A percentile compares a stretch with the other conserved stretches of the same genome.
Evolutionary conservation across 2,113 vertebrate species (phyloP).

Genomic region (Prunella fulvescens): DNA sequence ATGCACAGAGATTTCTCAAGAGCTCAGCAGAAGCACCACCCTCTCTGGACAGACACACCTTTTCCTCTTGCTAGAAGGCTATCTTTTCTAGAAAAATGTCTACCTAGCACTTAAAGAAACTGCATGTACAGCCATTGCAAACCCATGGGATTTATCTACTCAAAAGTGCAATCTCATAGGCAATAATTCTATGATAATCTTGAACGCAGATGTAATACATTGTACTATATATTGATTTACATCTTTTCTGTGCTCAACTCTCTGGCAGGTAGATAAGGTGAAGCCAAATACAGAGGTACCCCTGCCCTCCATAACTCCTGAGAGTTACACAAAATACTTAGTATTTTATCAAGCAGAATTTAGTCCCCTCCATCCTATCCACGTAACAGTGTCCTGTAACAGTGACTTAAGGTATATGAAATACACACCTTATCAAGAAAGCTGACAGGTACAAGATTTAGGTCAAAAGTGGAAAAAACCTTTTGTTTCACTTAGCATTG

Average conservation of each 20-base stretch:
- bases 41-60: neutral
- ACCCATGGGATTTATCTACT: neutral
- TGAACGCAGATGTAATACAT: neutral
- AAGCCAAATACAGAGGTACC: neutral
- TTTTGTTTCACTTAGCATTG: neutral
- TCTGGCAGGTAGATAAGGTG: neutral
- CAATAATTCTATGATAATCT: neutral
- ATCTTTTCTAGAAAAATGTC: neutral
- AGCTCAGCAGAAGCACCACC: neutral
- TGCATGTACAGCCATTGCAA: neutral
- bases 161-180: neutral
- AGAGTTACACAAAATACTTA: neutral
- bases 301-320: neutral
- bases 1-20: neutral
- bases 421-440: neutral
- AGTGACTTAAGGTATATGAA: neutral
- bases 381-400: neutral
- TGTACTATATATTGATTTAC: neutral
- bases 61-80: neutral
- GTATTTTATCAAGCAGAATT: neutral
- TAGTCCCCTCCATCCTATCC: neutral
- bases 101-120: neutral
- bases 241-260: accelerated
- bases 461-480: neutral
- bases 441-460: neutral